Evolutionary conservation across 92 coral and sea anemone genomes (phyloP).

Genomic region (Palythoa grandiflora): DNA sequence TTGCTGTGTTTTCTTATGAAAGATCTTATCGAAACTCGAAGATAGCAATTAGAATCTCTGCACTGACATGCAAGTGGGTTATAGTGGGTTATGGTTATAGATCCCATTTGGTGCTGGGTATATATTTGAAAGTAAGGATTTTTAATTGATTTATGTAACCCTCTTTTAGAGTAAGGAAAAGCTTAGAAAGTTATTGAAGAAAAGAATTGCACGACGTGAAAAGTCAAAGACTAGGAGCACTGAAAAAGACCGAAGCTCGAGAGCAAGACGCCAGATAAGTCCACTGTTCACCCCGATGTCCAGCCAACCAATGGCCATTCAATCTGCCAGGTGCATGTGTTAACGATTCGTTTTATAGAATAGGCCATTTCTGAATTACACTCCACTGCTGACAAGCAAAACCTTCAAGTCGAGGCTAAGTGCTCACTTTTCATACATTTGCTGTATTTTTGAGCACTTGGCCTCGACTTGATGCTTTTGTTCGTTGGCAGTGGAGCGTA

Average conservation of each 20-base stretch:
- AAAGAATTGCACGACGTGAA: not conserved
- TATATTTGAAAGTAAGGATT: not conserved
- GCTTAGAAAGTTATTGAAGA: not conserved
- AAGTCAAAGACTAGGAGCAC: constrained; percentile 1
- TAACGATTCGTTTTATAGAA: not conserved
- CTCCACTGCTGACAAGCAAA: too few relatives aligned
- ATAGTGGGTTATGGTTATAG: not conserved
- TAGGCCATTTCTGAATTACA: too few relatives aligned
- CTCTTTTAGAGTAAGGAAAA: not conserved
- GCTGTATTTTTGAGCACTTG: too few relatives aligned
- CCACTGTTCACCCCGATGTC: constrained; percentile 60
- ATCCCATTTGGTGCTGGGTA: not conserved
- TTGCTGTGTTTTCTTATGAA: too few relatives aligned
- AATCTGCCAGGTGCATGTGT: constrained; percentile 46
- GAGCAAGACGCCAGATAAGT: constrained; percentile 53
- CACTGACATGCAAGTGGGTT: too few relatives aligned
- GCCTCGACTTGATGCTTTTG: too few relatives aligned
- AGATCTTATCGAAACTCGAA: too few relatives aligned
- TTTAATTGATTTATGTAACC: not conserved
- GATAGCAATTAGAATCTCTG: too few relatives aligned
- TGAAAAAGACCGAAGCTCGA: not conserved
- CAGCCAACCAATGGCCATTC: constrained; percentile 47
- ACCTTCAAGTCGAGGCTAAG: too few relatives aligned
- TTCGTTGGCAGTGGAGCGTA: too few relatives aligned
- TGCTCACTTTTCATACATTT: too few relatives aligned